These are phyloP conservation scores for Chrysolina oricalcia DNA, from an alignment of 2,888 invertebrate genomes.

Conservation along the genomic window DNA sequence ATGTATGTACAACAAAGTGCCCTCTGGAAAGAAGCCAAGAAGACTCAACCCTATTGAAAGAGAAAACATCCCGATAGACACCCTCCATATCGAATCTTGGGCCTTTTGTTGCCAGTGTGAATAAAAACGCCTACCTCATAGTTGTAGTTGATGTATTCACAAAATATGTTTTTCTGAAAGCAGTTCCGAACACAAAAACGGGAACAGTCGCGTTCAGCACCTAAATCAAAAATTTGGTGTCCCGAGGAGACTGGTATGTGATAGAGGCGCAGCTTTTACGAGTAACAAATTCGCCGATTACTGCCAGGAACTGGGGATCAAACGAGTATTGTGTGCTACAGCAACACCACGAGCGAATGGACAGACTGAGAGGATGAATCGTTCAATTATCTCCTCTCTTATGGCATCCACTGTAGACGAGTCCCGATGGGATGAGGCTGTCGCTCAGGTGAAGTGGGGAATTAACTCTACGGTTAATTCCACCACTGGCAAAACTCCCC, in stretches of 20 bases:
- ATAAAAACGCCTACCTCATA: too few species aligned
- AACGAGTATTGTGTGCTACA: conserved; percentile 47
- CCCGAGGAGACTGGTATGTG: conserved; percentile 50
- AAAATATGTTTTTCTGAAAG: conserved; percentile 61
- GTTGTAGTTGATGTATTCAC: conserved; percentile 24
- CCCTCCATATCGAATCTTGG: conserved; percentile 58
- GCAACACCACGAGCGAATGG: conserved; percentile 60
- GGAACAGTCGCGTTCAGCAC: conserved; percentile 45
- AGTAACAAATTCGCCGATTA: conserved; percentile 50
- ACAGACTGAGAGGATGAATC: too few species aligned
- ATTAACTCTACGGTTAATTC: too few species aligned
- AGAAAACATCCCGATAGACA: conserved; percentile 55
- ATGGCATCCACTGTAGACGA: conserved; percentile 49
- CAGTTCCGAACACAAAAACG: conserved; percentile 51
- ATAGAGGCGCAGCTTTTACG: conserved; percentile 51
- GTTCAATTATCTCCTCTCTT: too few species aligned
- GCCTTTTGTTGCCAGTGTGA: background rate
- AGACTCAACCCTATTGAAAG: conserved; percentile 48
- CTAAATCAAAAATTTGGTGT: conserved; percentile 50
- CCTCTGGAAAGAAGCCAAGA: conserved; percentile 53
- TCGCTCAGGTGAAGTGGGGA: conserved; percentile 50
- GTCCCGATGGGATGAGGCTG: conserved; percentile 53
- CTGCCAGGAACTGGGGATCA: conserved; percentile 32
- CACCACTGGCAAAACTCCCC: conserved; percentile 52
- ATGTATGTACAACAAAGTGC: conserved; percentile 63